Conservation (phyloP, 1,140 invertebrate species). For the Macrocentrus cingulum region DNA sequence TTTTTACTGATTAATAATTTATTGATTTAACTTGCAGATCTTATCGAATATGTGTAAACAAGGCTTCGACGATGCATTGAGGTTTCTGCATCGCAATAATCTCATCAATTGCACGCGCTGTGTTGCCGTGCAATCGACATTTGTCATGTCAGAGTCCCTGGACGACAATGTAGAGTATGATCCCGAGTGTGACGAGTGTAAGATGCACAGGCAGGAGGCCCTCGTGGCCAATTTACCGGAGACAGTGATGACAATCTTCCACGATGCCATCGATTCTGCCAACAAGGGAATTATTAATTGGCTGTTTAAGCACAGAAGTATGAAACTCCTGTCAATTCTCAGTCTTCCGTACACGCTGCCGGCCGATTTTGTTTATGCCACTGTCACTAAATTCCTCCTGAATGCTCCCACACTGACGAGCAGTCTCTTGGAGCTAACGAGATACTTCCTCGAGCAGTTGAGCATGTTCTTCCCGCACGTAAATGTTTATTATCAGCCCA, state of each 20-base stretch:
- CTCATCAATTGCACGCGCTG: slow-evolving; percentile 84
- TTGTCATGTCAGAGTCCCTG: slow-evolving; percentile 71
- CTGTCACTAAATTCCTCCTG: slow-evolving; percentile 77
- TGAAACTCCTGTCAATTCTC: slow-evolving; percentile 77
- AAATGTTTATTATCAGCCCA: slow-evolving; percentile 58
- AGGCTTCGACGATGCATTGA: slow-evolving; percentile 94
- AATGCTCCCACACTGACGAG: slow-evolving; percentile 63
- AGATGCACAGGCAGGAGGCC: slow-evolving; percentile 84
- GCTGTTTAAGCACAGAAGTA: slow-evolving; percentile 80
- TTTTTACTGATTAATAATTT: no score
- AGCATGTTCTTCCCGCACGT: slow-evolving; percentile 57
- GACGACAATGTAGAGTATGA: slow-evolving; percentile 76
- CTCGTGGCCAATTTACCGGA: slow-evolving; percentile 83
- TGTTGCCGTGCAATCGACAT: slow-evolving; percentile 79
- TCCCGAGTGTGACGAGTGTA: slow-evolving; percentile 81
- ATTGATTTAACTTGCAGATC: slow-evolving; percentile 47
- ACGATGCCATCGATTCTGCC: slow-evolving; percentile 87
- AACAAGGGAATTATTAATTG: slow-evolving; percentile 89
- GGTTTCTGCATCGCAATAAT: slow-evolving; percentile 90
- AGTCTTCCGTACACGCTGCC: slow-evolving; percentile 83
- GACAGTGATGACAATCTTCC: slow-evolving; percentile 81
- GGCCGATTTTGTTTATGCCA: slow-evolving; percentile 81
- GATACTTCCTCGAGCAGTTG: slow-evolving; percentile 63
- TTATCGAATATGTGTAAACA: slow-evolving; percentile 95
- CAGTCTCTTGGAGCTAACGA: slow-evolving; percentile 58